Base-by-base conservation (phyloP, 2,797 vertebrate genomes). In the Gymnopithys bicolor region DNA sequence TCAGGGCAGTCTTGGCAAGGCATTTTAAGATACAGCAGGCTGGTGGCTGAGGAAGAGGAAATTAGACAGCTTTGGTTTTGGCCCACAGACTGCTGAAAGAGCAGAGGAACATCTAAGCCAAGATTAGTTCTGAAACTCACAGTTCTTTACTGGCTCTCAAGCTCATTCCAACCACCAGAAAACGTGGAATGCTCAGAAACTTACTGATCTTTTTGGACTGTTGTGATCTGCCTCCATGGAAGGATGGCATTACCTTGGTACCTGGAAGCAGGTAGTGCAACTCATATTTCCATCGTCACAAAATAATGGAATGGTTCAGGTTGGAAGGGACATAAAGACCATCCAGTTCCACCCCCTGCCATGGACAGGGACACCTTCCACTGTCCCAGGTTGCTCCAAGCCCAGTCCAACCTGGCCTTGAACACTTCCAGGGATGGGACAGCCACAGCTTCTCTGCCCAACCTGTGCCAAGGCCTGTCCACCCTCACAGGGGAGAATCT, bases 141-240 rank as follows among this genome's bases (percentile, higher is more conserved):
- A 35, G 35, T n/a, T 52, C 4, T 66, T 39, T 84, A 8, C 28
- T 70, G 13, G 19, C 53, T 48, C 41, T 68, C 21, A 59, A 71
- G 11, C 2, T 82, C 9, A 1, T 60, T 88, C 46, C n/a, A 46
- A 23, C 3, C 35, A 80, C 13, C 17, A 46, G 7, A 12, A 33
- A 59, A 7, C n/a, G 33, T 21, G 49, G 19, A 49, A 11, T 84
- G 7, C 41, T 67, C 60, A 68, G 46, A 84, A 58, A 52, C 1
- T 27, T 17, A 0, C 3, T 39, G 39, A 7, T 32, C 13, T 64
- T 55, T 75, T 32, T 45, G 23, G 45, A 41, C 2, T 0, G 0
- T 16, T 59, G n/a, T 51, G 14, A 27, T 63, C 24, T 63, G 16
- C 21, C 49, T 37, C 5, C 0, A 0, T 19, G 58, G 49, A 71